A percentile compares a stretch with the other conserved stretches of the same genome.
These are phyloP conservation scores for Diorhabda carinulata DNA, from an alignment of 1,140 invertebrate genomes.

Conservation along the genomic window DNA sequence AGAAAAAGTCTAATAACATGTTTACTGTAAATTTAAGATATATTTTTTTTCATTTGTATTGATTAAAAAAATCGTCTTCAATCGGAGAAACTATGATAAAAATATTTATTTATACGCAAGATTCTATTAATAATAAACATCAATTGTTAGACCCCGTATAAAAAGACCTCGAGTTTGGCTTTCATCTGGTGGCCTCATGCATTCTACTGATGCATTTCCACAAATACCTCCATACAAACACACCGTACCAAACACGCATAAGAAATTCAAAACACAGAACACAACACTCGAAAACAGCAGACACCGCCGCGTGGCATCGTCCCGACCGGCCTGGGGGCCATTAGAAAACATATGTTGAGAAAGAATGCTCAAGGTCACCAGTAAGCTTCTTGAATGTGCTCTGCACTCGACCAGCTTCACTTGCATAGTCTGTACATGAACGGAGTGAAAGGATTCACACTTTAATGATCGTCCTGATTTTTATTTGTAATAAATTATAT, in stretches of 20 bases:
- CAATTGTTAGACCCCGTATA: background rate
- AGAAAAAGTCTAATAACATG: too few species aligned
- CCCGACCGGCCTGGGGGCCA: conserved; percentile 1
- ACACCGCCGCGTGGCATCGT: background rate
- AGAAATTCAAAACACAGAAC: background rate
- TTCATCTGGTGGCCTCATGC: background rate
- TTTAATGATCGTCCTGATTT: too few species aligned
- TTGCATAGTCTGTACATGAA: background rate
- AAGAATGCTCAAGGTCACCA: conserved; percentile 12
- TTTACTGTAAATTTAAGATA: too few species aligned
- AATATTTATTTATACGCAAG: too few species aligned
- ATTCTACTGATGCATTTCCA: background rate
- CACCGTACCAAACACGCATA: background rate
- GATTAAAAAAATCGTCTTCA: too few species aligned
- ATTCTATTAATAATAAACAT: too few species aligned
- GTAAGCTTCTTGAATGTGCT: background rate
- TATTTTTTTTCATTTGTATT: too few species aligned
- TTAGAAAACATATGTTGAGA: conserved; percentile 12
- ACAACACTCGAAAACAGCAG: background rate
- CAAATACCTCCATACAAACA: background rate
- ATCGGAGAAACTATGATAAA: too few species aligned
- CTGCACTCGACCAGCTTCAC: background rate
- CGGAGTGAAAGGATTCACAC: background rate
- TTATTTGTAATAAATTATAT: too few species aligned
- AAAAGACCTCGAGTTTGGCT: background rate